A percentile compares a stretch with the other conserved stretches of the same genome.
Evolutionary conservation across 1,140 invertebrate species (phyloP).

Genomic region (Bombus waltoni): DNA sequence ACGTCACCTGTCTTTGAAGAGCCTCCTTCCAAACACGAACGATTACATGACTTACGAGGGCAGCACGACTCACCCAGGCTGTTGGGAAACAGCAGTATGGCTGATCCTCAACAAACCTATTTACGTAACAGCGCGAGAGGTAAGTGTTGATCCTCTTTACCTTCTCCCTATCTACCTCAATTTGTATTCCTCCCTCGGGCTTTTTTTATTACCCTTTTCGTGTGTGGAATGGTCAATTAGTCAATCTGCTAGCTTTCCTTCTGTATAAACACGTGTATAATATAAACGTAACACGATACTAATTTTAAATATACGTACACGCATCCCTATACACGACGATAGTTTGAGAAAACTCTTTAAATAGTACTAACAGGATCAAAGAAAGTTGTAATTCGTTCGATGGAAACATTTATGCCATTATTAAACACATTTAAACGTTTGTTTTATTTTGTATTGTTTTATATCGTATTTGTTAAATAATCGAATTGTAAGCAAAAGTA

Average conservation of each 20-base stretch:
- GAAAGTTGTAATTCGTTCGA: no score
- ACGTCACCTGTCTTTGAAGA: constrained; percentile 91
- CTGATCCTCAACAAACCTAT: constrained; percentile 98
- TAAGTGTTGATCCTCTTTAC: constrained; percentile 76
- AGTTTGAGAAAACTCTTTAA: background rate
- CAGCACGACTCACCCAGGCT: constrained; percentile 97
- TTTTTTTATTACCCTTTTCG: background rate
- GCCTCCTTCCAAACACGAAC: constrained; percentile 92
- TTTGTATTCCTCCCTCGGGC: constrained; percentile 2
- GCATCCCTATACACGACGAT: no score
- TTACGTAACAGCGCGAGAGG: constrained; percentile 96
- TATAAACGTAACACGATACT: background rate
- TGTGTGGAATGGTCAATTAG: background rate
- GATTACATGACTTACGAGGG: constrained; percentile 99
- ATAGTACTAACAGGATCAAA: no score
- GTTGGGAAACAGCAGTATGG: constrained; percentile 97
- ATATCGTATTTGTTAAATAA: no score
- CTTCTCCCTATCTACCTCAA: background rate
- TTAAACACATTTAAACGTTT: no score
- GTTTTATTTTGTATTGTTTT: no score
- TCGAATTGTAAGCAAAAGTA: no score
- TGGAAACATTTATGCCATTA: no score
- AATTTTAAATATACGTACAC: background rate
- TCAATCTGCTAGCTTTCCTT: background rate
- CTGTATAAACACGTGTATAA: no score